A percentile compares a stretch with the other conserved stretches of the same genome.
These are phyloP conservation scores for Colletes gigas DNA, from an alignment of 1,140 invertebrate species.

Conservation along the genomic window DNA sequence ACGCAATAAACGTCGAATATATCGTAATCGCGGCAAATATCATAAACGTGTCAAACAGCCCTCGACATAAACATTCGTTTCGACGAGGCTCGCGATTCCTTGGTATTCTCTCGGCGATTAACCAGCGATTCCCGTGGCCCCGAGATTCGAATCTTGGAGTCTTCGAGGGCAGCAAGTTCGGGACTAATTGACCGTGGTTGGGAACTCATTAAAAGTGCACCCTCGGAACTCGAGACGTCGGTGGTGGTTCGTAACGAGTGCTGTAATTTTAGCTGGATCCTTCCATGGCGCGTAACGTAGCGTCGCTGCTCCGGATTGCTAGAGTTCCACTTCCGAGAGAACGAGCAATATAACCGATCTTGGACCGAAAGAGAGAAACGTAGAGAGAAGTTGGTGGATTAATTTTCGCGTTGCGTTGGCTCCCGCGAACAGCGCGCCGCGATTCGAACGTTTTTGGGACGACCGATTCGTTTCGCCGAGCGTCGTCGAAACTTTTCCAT, in stretches of 20 bases:
- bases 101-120: constrained; percentile 18
- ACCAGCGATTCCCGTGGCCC: constrained; percentile 10
- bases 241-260: constrained; percentile 70
- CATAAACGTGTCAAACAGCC: constrained; percentile 17
- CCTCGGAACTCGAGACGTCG: constrained; percentile 69
- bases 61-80: constrained; percentile 11
- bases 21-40: not conserved
- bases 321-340: constrained; percentile 43
- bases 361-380: not conserved
- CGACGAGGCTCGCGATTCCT: not conserved
- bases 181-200: constrained; percentile 73
- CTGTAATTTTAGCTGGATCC: constrained; percentile 72
- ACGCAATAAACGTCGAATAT: constrained; percentile 2
- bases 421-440: too few species aligned
- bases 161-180: constrained; percentile 45
- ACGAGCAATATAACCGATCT: constrained; percentile 23
- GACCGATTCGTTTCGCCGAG: not conserved
- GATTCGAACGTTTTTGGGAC: not conserved
- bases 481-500: constrained; percentile 11
- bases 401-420: too few species aligned
- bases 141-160: constrained; percentile 48
- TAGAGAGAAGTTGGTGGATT: too few species aligned
- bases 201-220: constrained; percentile 73
- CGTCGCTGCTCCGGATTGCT: constrained; percentile 40
- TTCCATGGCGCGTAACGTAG: constrained; percentile 67